Conservation (phyloP, 1,140 invertebrate species). For the Himalopsyche phryganea region DNA sequence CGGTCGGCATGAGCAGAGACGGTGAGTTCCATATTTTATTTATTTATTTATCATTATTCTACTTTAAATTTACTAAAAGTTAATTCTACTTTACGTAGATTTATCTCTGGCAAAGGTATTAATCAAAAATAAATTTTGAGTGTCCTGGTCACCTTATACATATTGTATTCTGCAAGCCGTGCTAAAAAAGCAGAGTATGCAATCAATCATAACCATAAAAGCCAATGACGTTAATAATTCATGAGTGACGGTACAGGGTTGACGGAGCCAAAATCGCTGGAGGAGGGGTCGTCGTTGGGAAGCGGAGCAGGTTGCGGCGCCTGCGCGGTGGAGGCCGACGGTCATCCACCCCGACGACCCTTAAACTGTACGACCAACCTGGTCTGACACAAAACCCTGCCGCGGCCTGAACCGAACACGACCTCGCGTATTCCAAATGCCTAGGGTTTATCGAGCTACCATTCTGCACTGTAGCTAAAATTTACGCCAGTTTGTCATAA, state of each 20-base stretch:
- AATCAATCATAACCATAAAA: slow-evolving; percentile 10
- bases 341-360: slow-evolving; percentile 14
- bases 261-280: background rate
- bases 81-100: too few relatives aligned
- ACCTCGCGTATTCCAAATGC: too few relatives aligned
- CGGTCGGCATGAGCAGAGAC: slow-evolving; percentile 97
- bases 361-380: too few relatives aligned
- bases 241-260: background rate
- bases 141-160: too few relatives aligned
- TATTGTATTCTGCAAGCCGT: background rate
- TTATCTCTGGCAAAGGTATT: too few relatives aligned
- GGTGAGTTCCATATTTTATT: slow-evolving; percentile 63
- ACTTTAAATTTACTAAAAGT: too few relatives aligned
- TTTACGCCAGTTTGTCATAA: too few relatives aligned
- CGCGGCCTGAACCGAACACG: too few relatives aligned
- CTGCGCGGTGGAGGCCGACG: slow-evolving; percentile 18
- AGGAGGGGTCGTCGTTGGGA: background rate
- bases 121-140: too few relatives aligned
- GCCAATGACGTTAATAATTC: slow-evolving; percentile 14
- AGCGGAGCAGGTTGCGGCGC: slow-evolving; percentile 20
- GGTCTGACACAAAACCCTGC: too few relatives aligned
- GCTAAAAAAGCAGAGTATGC: background rate
- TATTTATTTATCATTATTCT: background rate
- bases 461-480: background rate
- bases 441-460: background rate